These are phyloP conservation scores for Lepidonotus clava DNA, from an alignment of 2,888 invertebrate species.

Conservation along the genomic window DNA sequence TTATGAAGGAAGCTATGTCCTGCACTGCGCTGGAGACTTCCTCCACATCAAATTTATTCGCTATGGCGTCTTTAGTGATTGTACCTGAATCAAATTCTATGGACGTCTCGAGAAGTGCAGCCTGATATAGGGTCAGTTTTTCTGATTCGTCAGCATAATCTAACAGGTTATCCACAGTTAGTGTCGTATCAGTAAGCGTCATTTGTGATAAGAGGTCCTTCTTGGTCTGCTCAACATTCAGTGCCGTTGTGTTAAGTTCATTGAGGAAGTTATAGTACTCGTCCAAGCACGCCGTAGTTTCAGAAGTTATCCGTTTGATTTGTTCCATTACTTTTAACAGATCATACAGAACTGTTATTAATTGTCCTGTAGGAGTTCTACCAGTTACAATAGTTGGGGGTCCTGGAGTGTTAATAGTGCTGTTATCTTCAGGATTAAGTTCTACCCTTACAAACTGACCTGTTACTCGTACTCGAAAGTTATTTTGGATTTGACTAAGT, in stretches of 20 bases:
- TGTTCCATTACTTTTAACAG: too few relatives aligned
- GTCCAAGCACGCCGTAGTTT: not conserved
- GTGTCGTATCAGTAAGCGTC: not conserved
- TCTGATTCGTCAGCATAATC: conserved; percentile 22
- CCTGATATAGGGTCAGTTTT: not conserved
- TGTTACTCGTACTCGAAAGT: too few relatives aligned
- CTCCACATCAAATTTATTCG: not conserved
- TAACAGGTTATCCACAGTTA: not conserved
- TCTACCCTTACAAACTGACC: too few relatives aligned
- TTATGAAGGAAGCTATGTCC: not conserved
- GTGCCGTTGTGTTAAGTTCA: not conserved
- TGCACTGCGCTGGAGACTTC: not conserved
- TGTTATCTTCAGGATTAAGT: too few relatives aligned
- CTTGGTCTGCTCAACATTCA: not conserved
- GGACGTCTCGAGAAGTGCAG: not conserved
- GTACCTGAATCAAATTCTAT: not conserved
- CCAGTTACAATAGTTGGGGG: too few relatives aligned
- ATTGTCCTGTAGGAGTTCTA: too few relatives aligned
- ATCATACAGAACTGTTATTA: too few relatives aligned
- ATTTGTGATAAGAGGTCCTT: not conserved
- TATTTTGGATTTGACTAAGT: too few relatives aligned
- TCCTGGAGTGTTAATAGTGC: too few relatives aligned
- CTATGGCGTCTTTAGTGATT: not conserved
- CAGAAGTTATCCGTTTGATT: too few relatives aligned
- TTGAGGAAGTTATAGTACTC: not conserved